These are phyloP conservation scores for Fopius arisanus DNA, from an alignment of 1,140 invertebrate species.

Conservation along the genomic window DNA sequence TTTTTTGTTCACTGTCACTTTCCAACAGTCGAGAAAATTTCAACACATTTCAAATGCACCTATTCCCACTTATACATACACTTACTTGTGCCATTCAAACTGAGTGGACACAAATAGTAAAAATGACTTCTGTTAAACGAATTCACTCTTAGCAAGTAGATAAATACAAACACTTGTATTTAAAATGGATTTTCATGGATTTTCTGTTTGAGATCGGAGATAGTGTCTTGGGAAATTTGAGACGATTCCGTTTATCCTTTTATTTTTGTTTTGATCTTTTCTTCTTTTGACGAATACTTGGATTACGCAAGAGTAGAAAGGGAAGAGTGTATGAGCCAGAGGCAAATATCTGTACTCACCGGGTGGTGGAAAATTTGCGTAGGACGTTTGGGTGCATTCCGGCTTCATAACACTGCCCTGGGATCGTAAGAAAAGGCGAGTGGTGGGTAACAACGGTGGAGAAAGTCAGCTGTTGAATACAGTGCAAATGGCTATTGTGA, in stretches of 20 bases:
- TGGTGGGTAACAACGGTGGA: neutral
- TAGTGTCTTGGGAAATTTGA: too few relatives aligned
- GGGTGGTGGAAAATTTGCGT: slow-evolving; percentile 28
- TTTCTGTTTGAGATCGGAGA: too few relatives aligned
- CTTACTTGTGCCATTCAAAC: too few relatives aligned
- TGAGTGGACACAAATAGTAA: too few relatives aligned
- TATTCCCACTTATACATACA: too few relatives aligned
- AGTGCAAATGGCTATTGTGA: slow-evolving; percentile 14
- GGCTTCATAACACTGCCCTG: slow-evolving; percentile 15
- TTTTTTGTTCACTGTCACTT: neutral
- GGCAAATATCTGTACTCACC: neutral
- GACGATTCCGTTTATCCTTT: neutral
- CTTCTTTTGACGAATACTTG: neutral
- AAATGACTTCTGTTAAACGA: too few relatives aligned
- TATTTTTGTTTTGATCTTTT: neutral
- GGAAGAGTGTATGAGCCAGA: slow-evolving; percentile 5
- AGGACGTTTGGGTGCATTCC: slow-evolving; percentile 22
- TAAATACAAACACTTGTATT: too few relatives aligned
- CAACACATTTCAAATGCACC: too few relatives aligned
- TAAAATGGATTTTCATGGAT: too few relatives aligned
- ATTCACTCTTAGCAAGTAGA: too few relatives aligned
- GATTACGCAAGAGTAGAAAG: slow-evolving; percentile 18
- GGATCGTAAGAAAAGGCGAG: neutral
- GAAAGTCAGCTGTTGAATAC: slow-evolving; percentile 21
- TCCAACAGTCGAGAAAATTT: too few relatives aligned